Base-by-base conservation (phyloP, 2,113 vertebrate species). In the Poeciliopsis turrubarensis region DNA sequence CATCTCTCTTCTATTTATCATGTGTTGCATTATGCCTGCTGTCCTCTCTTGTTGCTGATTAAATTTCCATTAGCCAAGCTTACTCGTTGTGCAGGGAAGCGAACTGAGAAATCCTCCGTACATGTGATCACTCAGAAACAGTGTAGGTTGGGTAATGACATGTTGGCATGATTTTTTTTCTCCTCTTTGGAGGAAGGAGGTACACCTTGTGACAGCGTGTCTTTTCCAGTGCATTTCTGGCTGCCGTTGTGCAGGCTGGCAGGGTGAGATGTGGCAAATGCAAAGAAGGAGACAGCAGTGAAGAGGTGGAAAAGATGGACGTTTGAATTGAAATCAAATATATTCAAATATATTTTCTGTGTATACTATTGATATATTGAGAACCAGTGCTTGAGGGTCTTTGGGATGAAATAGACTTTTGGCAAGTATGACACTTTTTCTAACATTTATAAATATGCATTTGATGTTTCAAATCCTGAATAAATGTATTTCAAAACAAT, bases 1-100 rank as follows among this genome's bases (percentile, higher is more conserved):
- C 91, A 90, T 92, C 85, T 89, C 89, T 91, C 87, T 88, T 87
- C 91, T 92, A 87, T 87, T 92, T 83, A 87, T 92, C 86, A 93
- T 92, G 78, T 84, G 90, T 93, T 92, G 87, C 91, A 86, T 94
- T 93, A 91, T 88, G 91, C 80, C 81, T 76, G 90, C 90, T 93
- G 91, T 91, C 91, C 91, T 89, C 91, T 92, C 90, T 88, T 84
- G 81, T 85, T 91, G 82, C 90, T 93, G 93, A 94, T 94, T 94
- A 92, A 89, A 93, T 93, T 94, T 92, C 91, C 90, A 94, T 95
- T 95, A 94, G 90, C 88, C 86, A 87, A 89, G 91, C 91, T 88
- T 88, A 82, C 88, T 73, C 77, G 81, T 83, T 85, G 82, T 86
- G 84, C 85, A 78, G 78, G 68, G 66, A 77, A 87, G 80, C 51